Conservation (phyloP, 2,797 vertebrate genomes). For the Cirrhinus molitorella region DNA sequence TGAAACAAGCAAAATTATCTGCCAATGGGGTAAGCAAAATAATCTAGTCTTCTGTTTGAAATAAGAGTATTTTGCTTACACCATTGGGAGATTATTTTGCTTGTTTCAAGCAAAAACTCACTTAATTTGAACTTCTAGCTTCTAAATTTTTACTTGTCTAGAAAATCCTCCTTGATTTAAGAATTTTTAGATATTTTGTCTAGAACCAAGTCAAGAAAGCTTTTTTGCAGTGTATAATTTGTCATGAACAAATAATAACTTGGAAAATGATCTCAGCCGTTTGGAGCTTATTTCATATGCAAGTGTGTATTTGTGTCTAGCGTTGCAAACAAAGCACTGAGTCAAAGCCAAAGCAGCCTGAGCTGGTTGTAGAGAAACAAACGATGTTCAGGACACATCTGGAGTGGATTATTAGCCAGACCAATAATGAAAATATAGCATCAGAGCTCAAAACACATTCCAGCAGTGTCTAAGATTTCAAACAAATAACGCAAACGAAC, state of each 20-base stretch:
- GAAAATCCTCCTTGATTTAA: no score
- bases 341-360: not conserved
- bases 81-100: no score
- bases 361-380: not conserved
- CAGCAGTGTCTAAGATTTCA: not conserved
- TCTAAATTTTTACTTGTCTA: no score
- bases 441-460: not conserved
- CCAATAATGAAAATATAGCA: slow-evolving; percentile 20
- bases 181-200: no score
- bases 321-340: not conserved
- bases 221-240: no score
- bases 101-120: no score
- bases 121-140: no score
- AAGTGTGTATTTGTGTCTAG: not conserved
- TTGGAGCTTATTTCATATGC: not conserved
- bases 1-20: no score
- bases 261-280: not conserved
- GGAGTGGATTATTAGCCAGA: not conserved
- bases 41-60: no score
- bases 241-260: not conserved
- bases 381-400: not conserved
- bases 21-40: no score
- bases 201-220: no score
- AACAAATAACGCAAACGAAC: not conserved
- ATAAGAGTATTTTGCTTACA: no score